Percentiles rank a stretch among this genome's conserved stretches.
Evolutionary conservation across 2,797 vertebrate species (phyloP).

Genomic region (Pygocentrus nattereri): DNA sequence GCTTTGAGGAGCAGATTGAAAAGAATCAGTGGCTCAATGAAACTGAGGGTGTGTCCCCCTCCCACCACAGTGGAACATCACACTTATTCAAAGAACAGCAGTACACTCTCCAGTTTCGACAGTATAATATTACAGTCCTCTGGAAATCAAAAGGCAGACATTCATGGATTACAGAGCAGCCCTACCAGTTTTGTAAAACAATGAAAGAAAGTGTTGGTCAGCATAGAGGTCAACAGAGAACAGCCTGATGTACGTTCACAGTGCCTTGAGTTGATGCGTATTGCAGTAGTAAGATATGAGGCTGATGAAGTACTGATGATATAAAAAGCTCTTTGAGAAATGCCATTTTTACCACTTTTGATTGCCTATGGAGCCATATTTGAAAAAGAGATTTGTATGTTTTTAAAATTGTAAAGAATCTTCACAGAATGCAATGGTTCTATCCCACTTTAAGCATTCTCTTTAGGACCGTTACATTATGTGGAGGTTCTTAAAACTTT

Average conservation of each 20-base stretch:
- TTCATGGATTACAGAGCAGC: background rate
- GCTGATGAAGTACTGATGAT: too few relatives aligned
- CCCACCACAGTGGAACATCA: background rate
- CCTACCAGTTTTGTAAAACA: background rate
- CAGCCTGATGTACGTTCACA: background rate
- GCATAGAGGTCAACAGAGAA: background rate
- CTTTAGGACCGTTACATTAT: too few relatives aligned
- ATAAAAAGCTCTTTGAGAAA: too few relatives aligned
- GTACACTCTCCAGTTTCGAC: background rate
- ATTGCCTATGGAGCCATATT: too few relatives aligned
- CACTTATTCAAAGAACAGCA: background rate
- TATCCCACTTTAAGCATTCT: too few relatives aligned
- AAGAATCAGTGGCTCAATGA: constrained; percentile 9
- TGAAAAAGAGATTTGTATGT: too few relatives aligned
- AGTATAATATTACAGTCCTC: constrained; percentile 1
- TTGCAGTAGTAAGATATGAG: background rate
- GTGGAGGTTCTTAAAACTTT: too few relatives aligned
- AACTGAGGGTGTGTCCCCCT: background rate
- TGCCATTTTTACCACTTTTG: too few relatives aligned
- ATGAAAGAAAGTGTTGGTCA: background rate
- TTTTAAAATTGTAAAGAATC: too few relatives aligned
- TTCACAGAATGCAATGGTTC: too few relatives aligned
- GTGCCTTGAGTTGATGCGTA: background rate
- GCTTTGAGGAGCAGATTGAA: background rate
- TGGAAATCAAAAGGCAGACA: background rate